Evolutionary conservation across 1,140 invertebrate genomes (phyloP), one percentile per base, ranked within the genome.

Genomic region (Aphelinus certus): DNA sequence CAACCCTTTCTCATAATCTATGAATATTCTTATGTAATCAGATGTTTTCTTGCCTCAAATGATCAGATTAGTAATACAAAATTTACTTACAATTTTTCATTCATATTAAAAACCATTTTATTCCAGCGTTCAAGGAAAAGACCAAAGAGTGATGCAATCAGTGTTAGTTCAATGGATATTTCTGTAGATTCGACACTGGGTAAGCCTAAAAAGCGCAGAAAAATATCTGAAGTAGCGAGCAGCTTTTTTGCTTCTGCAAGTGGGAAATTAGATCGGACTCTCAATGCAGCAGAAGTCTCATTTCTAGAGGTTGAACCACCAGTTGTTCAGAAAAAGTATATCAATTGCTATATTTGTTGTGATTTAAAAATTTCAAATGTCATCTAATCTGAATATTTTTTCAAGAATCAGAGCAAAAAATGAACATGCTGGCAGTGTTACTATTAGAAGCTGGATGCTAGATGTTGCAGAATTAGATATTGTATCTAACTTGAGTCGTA

Each of bases 91-190:
- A 26, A 26, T 26, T 26, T 26, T 26, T 69, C 46, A 46, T 69
- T 26, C 42, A 57, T 45, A 56, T 10, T 55, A 7, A 26, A 55
- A 46, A 4, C 3, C 10, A 3, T 7, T 70, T 53, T 49, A 45
- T 42, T 57, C 47, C 46, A 87, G 86, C 83, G 86, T 76, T 83
- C 86, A n/a, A 84, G 85, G 75, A 87, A 87, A 75, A 79, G 84
- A 58, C 77, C 82, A 62, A 86, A 86, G 56, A 86, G 85, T 57
- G 85, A 87, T 79, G 83, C 81, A 2, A 81, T 84, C 45, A 86
- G 84, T 76, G 68, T 85, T 9, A 84, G 79, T 75, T 85, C 84
- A 1, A 85, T 85, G 82, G 85, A 86, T 53, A 83, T 83, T 71
- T 85, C 85, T 3, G 77, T 86, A 26, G 84, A 83, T 57, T 83